A percentile compares a stretch with the other conserved stretches of the same genome.
These are phyloP conservation scores for Eulemur macaco DNA, from an alignment of 2,113 vertebrate species.

Conservation along the genomic window DNA sequence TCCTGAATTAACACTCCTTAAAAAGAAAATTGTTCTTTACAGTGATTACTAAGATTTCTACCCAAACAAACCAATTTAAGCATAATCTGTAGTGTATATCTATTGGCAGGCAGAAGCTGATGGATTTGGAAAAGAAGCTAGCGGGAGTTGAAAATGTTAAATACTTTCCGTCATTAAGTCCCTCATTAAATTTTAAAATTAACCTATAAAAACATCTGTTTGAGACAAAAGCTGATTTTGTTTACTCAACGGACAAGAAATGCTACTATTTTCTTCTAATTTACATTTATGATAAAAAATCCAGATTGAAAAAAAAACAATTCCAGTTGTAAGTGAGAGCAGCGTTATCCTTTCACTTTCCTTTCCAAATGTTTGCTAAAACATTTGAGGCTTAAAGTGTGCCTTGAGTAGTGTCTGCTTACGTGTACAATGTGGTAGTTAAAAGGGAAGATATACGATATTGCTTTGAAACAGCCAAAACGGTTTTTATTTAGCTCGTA, in stretches of 20 bases:
- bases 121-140: not conserved
- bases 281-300: slow-evolving; percentile 30
- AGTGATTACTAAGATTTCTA: not conserved
- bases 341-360: not conserved
- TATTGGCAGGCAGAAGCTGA: not conserved
- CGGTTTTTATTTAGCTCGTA: not conserved
- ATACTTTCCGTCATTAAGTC: slow-evolving; percentile 9
- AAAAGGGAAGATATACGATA: not conserved
- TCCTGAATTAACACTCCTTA: not conserved
- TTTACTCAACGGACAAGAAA: slow-evolving; percentile 17
- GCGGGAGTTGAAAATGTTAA: not conserved
- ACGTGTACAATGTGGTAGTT: not conserved
- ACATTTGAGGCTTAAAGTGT: not conserved
- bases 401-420: not conserved
- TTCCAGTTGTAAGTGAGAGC: not conserved
- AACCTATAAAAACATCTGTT: not conserved
- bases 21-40: slow-evolving; percentile 27
- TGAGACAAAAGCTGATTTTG: not conserved
- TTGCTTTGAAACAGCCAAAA: not conserved
- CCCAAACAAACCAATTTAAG: not conserved
- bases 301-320: not conserved
- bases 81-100: not conserved
- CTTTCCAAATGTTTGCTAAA: slow-evolving; percentile 21
- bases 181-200: slow-evolving; percentile 16
- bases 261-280: not conserved